Conservation (phyloP, 2,888 invertebrate genomes). For the Agonum fuliginosum region DNA sequence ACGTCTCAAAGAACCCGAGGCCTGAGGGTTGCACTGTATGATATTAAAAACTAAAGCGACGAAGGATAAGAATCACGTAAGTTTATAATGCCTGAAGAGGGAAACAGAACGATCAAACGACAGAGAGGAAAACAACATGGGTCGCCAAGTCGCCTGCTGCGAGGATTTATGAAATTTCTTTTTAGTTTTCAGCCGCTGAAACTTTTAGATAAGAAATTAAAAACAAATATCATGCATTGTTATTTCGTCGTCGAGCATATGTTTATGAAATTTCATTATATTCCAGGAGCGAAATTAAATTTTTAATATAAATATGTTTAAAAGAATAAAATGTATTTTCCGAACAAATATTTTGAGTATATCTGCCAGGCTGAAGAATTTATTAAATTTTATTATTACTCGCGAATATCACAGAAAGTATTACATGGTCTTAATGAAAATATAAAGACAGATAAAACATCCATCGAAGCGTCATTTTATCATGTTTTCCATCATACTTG, state of each 20-base stretch:
- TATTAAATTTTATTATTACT: slow-evolving; percentile 41
- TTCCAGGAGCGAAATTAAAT: slow-evolving; percentile 32
- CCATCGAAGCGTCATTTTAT: slow-evolving; percentile 44
- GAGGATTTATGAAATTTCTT: slow-evolving; percentile 58
- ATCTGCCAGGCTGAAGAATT: slow-evolving; percentile 5
- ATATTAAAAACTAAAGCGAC: slow-evolving; percentile 60
- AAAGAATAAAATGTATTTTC: slow-evolving; percentile 19
- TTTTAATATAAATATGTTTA: slow-evolving; percentile 9
- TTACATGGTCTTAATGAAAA: slow-evolving; percentile 41
- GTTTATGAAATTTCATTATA: slow-evolving; percentile 40
- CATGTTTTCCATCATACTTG: slow-evolving; percentile 28
- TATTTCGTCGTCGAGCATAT: slow-evolving; percentile 39
- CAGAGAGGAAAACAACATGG: slow-evolving; percentile 6
- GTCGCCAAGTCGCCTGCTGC: slow-evolving; percentile 42
- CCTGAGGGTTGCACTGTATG: slow-evolving; percentile 55
- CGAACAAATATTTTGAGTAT: slow-evolving; percentile 22
- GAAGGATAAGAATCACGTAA: slow-evolving; percentile 58
- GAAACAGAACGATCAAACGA: slow-evolving; percentile 11
- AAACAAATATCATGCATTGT: slow-evolving; percentile 46
- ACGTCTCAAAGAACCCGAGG: slow-evolving; percentile 51
- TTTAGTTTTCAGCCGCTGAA: slow-evolving; percentile 50
- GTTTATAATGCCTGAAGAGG: slow-evolving; percentile 56
- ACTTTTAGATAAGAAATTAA: slow-evolving; percentile 55
- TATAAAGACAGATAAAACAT: slow-evolving; percentile 37
- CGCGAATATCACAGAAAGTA: slow-evolving; percentile 25